Percentiles rank a stretch among this genome's conserved stretches.
phyloP scores from a whole-genome alignment of 1,140 invertebrate species.

The Pseudobourletiella spinata region DNA sequence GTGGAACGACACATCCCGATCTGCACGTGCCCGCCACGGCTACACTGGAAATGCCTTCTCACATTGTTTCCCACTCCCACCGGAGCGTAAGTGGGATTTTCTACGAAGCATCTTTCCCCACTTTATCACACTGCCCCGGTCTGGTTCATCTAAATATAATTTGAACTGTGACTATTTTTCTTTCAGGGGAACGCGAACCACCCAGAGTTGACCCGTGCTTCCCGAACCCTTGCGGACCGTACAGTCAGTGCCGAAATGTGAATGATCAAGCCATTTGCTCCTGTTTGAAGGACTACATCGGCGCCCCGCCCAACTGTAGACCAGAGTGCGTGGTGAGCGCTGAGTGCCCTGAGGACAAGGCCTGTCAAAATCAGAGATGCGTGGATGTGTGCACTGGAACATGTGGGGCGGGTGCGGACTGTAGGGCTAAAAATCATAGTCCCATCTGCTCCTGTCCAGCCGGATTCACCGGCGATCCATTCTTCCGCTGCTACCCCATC shows the following conservation, averaged over 20 bases:
- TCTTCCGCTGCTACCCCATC: constrained; percentile 59
- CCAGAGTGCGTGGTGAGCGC: constrained; percentile 62
- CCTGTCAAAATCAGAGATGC: constrained; percentile 67
- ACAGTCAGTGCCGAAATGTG: constrained; percentile 51
- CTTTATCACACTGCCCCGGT: too few species aligned
- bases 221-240: constrained; percentile 52
- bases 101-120: too few species aligned
- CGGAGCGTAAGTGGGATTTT: too few species aligned
- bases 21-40: constrained; percentile 55
- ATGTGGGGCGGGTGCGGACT: constrained; percentile 54
- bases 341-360: constrained; percentile 54
- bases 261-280: constrained; percentile 47
- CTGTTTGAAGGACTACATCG: constrained; percentile 54
- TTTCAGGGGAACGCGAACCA: neutral
- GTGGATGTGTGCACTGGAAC: constrained; percentile 45
- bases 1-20: constrained; percentile 67
- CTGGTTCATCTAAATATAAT: too few species aligned
- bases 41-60: constrained; percentile 61
- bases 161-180: neutral
- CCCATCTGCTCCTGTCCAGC: constrained; percentile 55
- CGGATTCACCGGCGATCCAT: constrained; percentile 64
- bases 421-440: constrained; percentile 69
- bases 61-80: constrained; percentile 39
- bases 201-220: constrained; percentile 37
- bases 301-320: constrained; percentile 50